These are phyloP conservation scores for Caenorhabditis panamensis DNA, from an alignment of 2,888 invertebrate genomes.

Conservation along the genomic window DNA sequence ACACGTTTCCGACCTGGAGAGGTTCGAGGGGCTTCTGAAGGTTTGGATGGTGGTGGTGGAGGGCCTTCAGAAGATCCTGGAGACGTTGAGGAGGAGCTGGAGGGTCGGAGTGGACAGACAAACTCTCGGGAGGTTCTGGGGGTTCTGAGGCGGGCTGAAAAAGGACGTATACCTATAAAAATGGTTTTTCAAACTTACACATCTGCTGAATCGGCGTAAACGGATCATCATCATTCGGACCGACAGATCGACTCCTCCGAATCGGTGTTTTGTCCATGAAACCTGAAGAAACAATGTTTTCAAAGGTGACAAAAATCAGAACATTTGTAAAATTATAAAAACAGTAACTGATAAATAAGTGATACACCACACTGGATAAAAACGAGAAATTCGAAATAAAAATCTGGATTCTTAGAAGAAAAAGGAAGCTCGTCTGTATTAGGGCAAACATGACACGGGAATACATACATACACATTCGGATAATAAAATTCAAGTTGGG, in stretches of 20 bases:
- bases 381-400: background rate
- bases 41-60: background rate
- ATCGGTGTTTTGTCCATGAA: slow-evolving; percentile 34
- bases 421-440: slow-evolving; percentile 1
- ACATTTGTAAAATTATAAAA: background rate
- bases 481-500: background rate
- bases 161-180: background rate
- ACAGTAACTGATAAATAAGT: background rate
- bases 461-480: slow-evolving; percentile 3
- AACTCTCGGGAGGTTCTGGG: slow-evolving; percentile 41
- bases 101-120: slow-evolving; percentile 26
- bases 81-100: too few species aligned
- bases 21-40: background rate
- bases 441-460: background rate
- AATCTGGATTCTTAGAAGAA: background rate
- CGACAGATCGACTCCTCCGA: slow-evolving; percentile 36
- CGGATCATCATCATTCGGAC: slow-evolving; percentile 55
- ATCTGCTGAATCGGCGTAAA: slow-evolving; percentile 43
- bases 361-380: background rate
- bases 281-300: background rate
- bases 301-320: background rate
- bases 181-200: slow-evolving; percentile 12
- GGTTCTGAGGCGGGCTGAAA: slow-evolving; percentile 40
- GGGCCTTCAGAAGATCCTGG: slow-evolving; percentile 3
- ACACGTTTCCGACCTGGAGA: slow-evolving; percentile 41